Evolutionary conservation across 37 sponge, comb jelly and placozoan species (phyloP).

Genomic region (Agelas oroides): DNA sequence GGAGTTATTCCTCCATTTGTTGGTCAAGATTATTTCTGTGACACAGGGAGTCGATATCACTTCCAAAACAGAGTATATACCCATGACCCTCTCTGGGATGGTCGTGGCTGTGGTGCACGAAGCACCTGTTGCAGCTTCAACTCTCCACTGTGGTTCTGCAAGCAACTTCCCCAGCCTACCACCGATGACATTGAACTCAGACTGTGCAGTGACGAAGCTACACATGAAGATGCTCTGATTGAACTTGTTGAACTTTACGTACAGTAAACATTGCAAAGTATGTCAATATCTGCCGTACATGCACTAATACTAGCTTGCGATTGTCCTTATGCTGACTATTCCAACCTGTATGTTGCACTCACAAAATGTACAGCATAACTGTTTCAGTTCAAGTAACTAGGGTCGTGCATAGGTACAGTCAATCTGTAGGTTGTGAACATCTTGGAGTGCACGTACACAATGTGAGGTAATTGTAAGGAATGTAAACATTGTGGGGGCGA

Average conservation of each 20-base stretch:
- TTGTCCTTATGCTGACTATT: no score
- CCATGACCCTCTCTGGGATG: conserved; percentile 42
- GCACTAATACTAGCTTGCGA: no score
- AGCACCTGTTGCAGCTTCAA: conserved; percentile 35
- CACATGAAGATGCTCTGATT: conserved; percentile 5
- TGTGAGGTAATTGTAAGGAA: no score
- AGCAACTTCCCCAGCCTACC: conserved; percentile 11
- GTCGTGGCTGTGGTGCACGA: conserved; percentile 13
- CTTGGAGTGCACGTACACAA: no score
- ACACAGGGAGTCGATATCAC: conserved; percentile 3
- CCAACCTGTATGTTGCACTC: no score
- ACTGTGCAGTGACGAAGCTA: conserved; percentile 4
- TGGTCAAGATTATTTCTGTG: conserved; percentile 45
- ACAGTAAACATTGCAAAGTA: conserved; percentile 15
- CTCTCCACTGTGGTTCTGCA: conserved; percentile 31
- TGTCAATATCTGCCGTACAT: no score
- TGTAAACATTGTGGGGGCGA: no score
- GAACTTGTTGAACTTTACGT: conserved; percentile 21
- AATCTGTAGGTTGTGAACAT: no score
- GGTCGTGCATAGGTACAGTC: no score
- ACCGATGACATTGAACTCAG: conserved; percentile 23
- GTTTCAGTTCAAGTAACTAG: no score
- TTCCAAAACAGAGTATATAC: not conserved
- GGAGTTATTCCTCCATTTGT: conserved; percentile 10
- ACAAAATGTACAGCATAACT: no score